These are phyloP conservation scores for Pseudoips prasinana DNA, from an alignment of 2,888 invertebrate genomes.

Conservation along the genomic window DNA sequence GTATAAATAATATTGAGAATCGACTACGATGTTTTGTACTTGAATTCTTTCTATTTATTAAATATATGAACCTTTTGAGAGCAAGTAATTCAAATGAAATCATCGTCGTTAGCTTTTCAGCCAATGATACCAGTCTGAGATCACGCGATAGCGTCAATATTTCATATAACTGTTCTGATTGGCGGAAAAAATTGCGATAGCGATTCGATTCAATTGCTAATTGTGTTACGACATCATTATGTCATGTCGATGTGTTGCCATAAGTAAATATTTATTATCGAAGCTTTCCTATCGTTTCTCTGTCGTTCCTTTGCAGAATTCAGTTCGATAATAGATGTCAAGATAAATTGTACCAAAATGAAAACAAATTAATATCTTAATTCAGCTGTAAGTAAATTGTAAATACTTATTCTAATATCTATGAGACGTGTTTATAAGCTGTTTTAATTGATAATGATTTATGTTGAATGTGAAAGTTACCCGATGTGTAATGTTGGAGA, in stretches of 20 bases:
- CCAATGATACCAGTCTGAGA: no score
- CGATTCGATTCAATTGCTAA: no score
- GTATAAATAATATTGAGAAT: constrained; percentile 56
- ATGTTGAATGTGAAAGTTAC: constrained; percentile 45
- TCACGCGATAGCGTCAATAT: no score
- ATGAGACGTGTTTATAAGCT: constrained; percentile 70
- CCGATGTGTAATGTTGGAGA: constrained; percentile 21
- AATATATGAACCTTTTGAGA: no score
- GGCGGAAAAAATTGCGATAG: no score
- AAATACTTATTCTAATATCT: constrained; percentile 67
- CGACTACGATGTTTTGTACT: constrained; percentile 65
- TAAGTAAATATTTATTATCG: constrained; percentile 38
- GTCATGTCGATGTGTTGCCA: constrained; percentile 33
- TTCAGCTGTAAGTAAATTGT: constrained; percentile 63
- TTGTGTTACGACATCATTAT: constrained; percentile 38
- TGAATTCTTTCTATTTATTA: constrained; percentile 55
- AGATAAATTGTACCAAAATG: constrained; percentile 55
- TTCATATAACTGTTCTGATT: no score
- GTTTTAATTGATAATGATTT: constrained; percentile 56
- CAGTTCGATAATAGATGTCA: constrained; percentile 17
- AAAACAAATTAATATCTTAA: constrained; percentile 47
- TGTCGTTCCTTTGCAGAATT: constrained; percentile 12
- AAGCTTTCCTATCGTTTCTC: constrained; percentile 14
- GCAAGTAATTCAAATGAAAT: no score
- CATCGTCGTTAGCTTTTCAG: no score